phyloP scores from a whole-genome alignment of 2,113 vertebrate genomes.

The Myotis lucifugus region DNA sequence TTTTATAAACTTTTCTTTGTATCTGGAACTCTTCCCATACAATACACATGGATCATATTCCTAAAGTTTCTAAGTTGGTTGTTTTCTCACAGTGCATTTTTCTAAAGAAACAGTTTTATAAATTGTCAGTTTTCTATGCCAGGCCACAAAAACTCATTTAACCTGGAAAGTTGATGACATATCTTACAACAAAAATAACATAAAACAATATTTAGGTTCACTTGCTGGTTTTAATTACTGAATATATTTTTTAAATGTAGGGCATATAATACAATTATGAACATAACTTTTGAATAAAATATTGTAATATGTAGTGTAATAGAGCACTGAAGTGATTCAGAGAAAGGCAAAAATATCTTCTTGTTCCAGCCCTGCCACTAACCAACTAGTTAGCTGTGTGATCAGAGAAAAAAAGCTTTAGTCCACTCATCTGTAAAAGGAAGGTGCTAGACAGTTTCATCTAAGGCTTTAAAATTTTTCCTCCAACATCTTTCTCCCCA shows the following conservation, averaged over 20 bases:
- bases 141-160: background rate
- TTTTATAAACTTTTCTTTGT: background rate
- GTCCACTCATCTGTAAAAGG: background rate
- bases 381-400: background rate
- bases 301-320: background rate
- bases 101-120: constrained; percentile 11
- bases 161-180: background rate
- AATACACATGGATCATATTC: background rate
- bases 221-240: background rate
- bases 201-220: constrained; percentile 21
- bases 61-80: background rate
- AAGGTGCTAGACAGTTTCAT: background rate
- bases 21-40: background rate
- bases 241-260: constrained; percentile 28
- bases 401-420: background rate
- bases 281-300: background rate
- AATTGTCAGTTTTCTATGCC: background rate
- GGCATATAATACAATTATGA: background rate
- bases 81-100: background rate
- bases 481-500: background rate
- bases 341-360: background rate
- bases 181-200: background rate
- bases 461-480: background rate
- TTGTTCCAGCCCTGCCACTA: background rate
- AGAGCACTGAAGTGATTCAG: background rate